These are phyloP conservation scores for Phylloscopus whistleri DNA, from an alignment of 2,113 vertebrate species.

Conservation along the genomic window DNA sequence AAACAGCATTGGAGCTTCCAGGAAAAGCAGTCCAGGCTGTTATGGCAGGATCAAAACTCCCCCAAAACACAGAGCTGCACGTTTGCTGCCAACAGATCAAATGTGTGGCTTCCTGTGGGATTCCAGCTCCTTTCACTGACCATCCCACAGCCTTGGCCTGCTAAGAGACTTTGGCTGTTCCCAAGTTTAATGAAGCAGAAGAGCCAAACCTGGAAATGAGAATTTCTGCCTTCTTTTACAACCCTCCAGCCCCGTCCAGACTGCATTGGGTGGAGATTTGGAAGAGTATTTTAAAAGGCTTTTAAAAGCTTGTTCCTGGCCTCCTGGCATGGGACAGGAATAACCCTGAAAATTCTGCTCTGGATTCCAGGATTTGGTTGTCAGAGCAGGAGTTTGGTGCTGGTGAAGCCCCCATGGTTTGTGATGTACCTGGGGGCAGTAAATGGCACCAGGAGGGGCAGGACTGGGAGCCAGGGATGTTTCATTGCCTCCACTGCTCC, in stretches of 20 bases:
- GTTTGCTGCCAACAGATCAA: background rate
- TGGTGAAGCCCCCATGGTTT: background rate
- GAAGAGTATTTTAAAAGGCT: background rate
- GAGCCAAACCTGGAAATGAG: background rate
- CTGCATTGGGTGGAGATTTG: background rate
- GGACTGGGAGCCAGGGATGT: background rate
- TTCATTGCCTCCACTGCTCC: background rate
- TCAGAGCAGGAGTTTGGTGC: background rate
- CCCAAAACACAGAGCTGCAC: background rate
- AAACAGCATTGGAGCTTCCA: background rate
- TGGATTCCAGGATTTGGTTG: background rate
- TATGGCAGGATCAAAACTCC: background rate
- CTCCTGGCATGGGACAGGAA: background rate
- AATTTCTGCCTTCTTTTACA: background rate
- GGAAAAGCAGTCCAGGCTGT: background rate
- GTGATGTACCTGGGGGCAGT: background rate
- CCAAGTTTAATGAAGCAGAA: background rate
- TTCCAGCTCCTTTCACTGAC: background rate
- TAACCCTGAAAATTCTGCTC: background rate
- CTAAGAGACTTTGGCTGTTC: background rate
- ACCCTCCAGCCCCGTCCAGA: background rate
- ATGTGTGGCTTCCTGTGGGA: conserved; percentile 19
- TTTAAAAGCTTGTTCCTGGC: background rate
- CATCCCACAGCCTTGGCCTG: background rate
- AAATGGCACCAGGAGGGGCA: background rate